Base-by-base conservation (phyloP, 92 coral and sea anemone genomes). In the Umimayanthus kanabou region DNA sequence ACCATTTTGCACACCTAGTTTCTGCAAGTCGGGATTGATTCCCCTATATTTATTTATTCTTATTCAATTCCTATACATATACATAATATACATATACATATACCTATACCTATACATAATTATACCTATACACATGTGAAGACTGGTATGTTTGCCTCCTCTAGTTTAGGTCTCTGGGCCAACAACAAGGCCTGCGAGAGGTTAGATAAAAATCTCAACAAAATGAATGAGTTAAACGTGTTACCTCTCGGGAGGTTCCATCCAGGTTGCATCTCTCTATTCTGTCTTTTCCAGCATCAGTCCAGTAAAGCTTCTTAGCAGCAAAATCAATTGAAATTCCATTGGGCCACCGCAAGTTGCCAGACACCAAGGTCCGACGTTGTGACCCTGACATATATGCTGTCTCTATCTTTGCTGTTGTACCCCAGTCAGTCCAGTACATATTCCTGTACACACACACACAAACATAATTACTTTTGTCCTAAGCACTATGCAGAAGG, bases 391-490 rank as follows among this genome's bases (percentile, higher is more conserved):
- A 90, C 95, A 95, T 77, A 82, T 85, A 89, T 1, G 98, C 95
- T 83, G 91, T 93, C 87, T 91, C 93, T 50, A 96, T 95, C 37
- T 84, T 86, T 28, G 99, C 94, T 14, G 5, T 55, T 23, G 75
- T 58, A 14, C 97, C 99, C 99, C 99, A 96, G 90, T 96, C 99
- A 20, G 99, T 90, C 99, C 99, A 96, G 89, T 91, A 96, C 99
- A 96, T 95, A 73, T 92, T 87, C 58, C 98, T 96, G 85, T 0
- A 29, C 43, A 64, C 7, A 72, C 23, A 72, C 2, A 1, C 53
- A 47, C 53, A 47, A 0, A 47, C 14, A 47, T 8, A 47, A 57
- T 2, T 3, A 9, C 2, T 2, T 57, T 57, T 57, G 65, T 57
- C 11, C 5, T 57, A 57, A 57, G 65, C 50, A 47, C 9, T 11